Conservation (phyloP, 2,888 invertebrate genomes). For the Tyria jacobaeae region DNA sequence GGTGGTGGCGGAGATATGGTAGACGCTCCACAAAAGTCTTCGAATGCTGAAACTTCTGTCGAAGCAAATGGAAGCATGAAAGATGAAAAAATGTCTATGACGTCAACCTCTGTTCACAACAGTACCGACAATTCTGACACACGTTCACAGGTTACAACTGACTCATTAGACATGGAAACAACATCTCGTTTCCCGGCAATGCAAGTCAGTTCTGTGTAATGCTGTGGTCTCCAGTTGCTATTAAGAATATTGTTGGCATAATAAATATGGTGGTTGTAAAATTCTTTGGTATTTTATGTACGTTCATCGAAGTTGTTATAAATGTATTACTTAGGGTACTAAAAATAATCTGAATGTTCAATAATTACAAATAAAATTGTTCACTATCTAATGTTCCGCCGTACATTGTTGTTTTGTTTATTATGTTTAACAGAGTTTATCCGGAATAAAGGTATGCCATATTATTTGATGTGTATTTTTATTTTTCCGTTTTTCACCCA, state of each 20-base stretch:
- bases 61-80: conserved; percentile 80
- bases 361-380: conserved; percentile 5
- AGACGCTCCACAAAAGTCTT: conserved; percentile 77
- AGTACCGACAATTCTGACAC: conserved; percentile 79
- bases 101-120: conserved; percentile 72
- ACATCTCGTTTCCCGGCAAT: conserved; percentile 84
- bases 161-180: conserved; percentile 82
- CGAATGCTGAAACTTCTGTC: conserved; percentile 66
- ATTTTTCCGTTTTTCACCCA: background rate
- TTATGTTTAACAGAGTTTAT: conserved; percentile 35
- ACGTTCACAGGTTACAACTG: conserved; percentile 82
- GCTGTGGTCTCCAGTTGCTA: conserved; percentile 15
- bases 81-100: conserved; percentile 81
- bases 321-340: background rate
- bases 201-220: conserved; percentile 87
- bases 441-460: conserved; percentile 33
- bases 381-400: conserved; percentile 13
- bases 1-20: conserved; percentile 82
- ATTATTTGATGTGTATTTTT: background rate
- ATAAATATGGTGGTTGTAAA: conserved; percentile 9
- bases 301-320: conserved; percentile 7
- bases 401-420: conserved; percentile 33
- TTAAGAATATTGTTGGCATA: background rate
- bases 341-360: background rate
- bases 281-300: conserved; percentile 5